phyloP scores from a whole-genome alignment of 2,797 vertebrate genomes.

The Sebastes dallii region DNA sequence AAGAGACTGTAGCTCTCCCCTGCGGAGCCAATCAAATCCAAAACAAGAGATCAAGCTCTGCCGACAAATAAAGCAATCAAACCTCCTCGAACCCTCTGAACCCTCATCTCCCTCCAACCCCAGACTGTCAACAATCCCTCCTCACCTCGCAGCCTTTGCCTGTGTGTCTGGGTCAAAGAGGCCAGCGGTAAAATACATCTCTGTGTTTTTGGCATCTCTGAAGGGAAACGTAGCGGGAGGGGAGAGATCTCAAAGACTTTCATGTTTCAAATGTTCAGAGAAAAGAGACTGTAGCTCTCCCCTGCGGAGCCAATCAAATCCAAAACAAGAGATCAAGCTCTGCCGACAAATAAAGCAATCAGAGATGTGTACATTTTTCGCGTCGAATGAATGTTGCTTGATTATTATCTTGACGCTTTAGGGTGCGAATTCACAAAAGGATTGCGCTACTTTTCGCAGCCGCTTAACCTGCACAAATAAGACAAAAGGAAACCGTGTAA shows the following conservation, averaged over 20 bases:
- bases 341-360: background rate
- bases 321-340: slow-evolving; percentile 20
- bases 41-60: slow-evolving; percentile 20
- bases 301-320: slow-evolving; percentile 22
- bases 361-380: background rate
- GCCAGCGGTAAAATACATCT: background rate
- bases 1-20: slow-evolving; percentile 12
- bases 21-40: slow-evolving; percentile 21
- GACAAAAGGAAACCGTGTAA: background rate
- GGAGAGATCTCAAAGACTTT: slow-evolving; percentile 19
- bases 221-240: background rate
- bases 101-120: background rate
- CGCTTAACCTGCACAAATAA: background rate
- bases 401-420: slow-evolving; percentile 37
- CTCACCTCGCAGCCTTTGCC: background rate
- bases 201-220: slow-evolving; percentile 13
- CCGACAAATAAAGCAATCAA: background rate
- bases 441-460: background rate
- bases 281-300: slow-evolving; percentile 12
- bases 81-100: slow-evolving; percentile 11
- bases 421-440: background rate
- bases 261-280: slow-evolving; percentile 37
- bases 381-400: background rate
- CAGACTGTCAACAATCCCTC: slow-evolving; percentile 26
- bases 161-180: slow-evolving; percentile 21